Evolutionary conservation across 2,888 invertebrate genomes (phyloP).

Genomic region (Morpho achilles): DNA sequence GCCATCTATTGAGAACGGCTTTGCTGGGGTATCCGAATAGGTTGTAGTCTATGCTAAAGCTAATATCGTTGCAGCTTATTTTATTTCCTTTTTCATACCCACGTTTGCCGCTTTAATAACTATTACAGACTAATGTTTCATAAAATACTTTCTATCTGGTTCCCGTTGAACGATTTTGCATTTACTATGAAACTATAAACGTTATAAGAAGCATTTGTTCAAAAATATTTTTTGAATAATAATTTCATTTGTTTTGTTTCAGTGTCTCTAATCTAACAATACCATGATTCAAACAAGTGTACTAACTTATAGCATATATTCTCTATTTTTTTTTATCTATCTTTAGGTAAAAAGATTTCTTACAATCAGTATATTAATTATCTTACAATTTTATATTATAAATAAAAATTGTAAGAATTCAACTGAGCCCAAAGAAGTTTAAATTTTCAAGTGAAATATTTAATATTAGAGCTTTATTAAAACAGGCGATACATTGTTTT

Average conservation of each 20-base stretch:
- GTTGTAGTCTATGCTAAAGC: constrained; percentile 60
- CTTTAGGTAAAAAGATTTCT: too few relatives aligned
- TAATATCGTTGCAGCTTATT: constrained; percentile 58
- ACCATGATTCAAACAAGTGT: too few relatives aligned
- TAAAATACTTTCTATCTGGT: constrained; percentile 18
- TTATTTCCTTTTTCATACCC: constrained; percentile 44
- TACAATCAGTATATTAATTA: too few relatives aligned
- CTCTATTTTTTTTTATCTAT: too few relatives aligned
- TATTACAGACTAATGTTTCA: constrained; percentile 23
- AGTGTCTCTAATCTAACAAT: too few relatives aligned
- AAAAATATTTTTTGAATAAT: background rate
- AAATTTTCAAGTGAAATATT: constrained; percentile 9
- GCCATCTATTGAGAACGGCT: constrained; percentile 77
- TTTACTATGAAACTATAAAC: background rate
- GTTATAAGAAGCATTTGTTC: too few relatives aligned
- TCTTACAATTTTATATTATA: too few relatives aligned
- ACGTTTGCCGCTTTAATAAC: constrained; percentile 35
- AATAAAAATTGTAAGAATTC: background rate
- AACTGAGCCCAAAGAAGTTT: background rate
- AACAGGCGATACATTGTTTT: constrained; percentile 39
- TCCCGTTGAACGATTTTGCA: constrained; percentile 7
- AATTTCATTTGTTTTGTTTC: too few relatives aligned
- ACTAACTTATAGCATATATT: too few relatives aligned
- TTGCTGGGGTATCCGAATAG: constrained; percentile 73
- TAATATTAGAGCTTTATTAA: constrained; percentile 32